Base-by-base conservation (phyloP, 2,113 vertebrate genomes). In the Mormyrus lacerda region DNA sequence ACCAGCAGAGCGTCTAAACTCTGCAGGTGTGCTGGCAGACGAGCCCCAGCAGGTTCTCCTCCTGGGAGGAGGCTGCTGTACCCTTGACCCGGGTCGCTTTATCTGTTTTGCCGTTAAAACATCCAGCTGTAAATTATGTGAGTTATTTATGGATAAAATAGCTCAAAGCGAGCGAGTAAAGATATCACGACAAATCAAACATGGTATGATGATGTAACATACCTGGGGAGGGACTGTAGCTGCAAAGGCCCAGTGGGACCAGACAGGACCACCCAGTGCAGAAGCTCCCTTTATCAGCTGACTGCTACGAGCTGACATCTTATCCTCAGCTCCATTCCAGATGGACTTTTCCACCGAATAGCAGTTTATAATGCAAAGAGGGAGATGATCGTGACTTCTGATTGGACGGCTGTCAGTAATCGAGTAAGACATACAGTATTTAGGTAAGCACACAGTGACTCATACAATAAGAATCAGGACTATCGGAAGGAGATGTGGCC, bases 1-100 rank as follows among this genome's bases (percentile, higher is more conserved):
- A n/a, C 45, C 69, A 19, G 87, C 51, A 88, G 89, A 89, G 92
- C 91, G 90, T 83, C 91, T 90, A 89, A 87, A 91, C 84, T 91
- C 84, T 19, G 87, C 91, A 92, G 76, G 88, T 87, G 85, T 91
- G 91, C 92, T 1, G 90, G 93, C 94, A 93, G 93, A 93, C 91
- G 91, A 92, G 90, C 88, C 92, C 87, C 91, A 92, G 89, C 89
- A 61, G 88, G 89, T 88, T 90, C 86, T 85, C 87, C 88, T 91
- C 90, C 90, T 89, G 91, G 91, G 44, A 89, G 61, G 91, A 92
- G 89, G 8, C 39, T 4, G 39, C 48, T 42, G 35, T 79, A 42
- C 13, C 73, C 35, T 42, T 79, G 35, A 79, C 31, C 73, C 42
- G 15, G 35, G 73, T 42, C 61, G 4, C 13, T 35, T 76, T 76